Percentiles rank a stretch among this genome's conserved stretches.
Evolutionary conservation across 1,140 invertebrate genomes (phyloP).

Genomic region (Lucilia cuprina): DNA sequence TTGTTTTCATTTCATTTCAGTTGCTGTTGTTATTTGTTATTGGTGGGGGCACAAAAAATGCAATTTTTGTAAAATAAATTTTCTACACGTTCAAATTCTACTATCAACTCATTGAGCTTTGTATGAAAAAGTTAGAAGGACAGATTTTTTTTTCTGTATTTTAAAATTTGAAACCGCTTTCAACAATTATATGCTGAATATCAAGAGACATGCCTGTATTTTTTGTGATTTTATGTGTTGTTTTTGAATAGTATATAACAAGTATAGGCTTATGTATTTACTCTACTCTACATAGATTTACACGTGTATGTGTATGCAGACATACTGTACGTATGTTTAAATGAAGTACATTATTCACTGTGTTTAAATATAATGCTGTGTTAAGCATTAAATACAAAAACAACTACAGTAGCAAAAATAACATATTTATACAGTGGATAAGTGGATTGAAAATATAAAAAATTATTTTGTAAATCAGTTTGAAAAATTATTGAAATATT

Average conservation of each 20-base stretch:
- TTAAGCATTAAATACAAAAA: conserved; percentile 6
- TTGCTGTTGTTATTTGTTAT: background rate
- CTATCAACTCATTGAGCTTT: background rate
- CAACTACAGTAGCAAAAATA: background rate
- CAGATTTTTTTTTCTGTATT: background rate
- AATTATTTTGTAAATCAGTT: background rate
- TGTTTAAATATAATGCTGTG: conserved; percentile 7
- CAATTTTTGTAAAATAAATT: background rate
- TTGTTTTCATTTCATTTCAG: background rate
- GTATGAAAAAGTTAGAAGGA: background rate
- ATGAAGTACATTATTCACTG: background rate
- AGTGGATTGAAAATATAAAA: background rate
- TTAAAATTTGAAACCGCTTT: background rate
- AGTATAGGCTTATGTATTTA: background rate
- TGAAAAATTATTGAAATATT: too few species aligned
- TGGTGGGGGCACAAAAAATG: background rate
- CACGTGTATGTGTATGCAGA: background rate
- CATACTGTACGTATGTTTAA: background rate
- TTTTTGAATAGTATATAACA: background rate
- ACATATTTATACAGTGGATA: background rate
- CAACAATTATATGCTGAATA: conserved; percentile 4
- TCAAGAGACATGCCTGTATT: background rate
- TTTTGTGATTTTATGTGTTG: background rate
- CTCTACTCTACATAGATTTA: background rate
- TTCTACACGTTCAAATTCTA: background rate